phyloP scores from a whole-genome alignment of 1,140 invertebrate genomes.

The Ylistrum balloti region DNA sequence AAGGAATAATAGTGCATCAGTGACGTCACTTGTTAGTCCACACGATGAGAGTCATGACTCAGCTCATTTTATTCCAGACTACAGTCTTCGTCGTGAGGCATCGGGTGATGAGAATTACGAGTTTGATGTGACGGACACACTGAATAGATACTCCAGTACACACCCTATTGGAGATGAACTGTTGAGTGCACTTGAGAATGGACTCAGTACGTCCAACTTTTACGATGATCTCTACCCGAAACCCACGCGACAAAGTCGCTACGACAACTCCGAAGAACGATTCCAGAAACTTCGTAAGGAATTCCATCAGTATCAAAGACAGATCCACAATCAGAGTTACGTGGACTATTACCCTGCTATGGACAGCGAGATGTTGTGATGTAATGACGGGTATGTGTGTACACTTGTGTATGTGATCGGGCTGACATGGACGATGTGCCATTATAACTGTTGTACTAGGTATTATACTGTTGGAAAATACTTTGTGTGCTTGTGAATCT shows the following conservation, averaged over 20 bases:
- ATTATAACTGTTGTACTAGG: neutral
- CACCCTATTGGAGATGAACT: slow-evolving; percentile 62
- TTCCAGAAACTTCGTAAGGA: slow-evolving; percentile 97
- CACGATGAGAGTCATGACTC: slow-evolving; percentile 74
- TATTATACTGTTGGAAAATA: neutral
- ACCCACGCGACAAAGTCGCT: slow-evolving; percentile 84
- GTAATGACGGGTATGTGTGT: neutral
- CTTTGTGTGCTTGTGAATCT: neutral
- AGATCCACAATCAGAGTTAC: slow-evolving; percentile 84
- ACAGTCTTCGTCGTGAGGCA: slow-evolving; percentile 85
- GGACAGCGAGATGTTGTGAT: slow-evolving; percentile 80
- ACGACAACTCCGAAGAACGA: slow-evolving; percentile 87
- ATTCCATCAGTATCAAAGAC: slow-evolving; percentile 94
- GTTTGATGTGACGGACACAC: slow-evolving; percentile 85
- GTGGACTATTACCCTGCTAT: slow-evolving; percentile 62
- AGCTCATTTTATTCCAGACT: slow-evolving; percentile 65
- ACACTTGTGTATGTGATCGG: neutral
- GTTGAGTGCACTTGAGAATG: slow-evolving; percentile 83
- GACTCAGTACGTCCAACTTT: slow-evolving; percentile 63
- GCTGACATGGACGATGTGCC: neutral
- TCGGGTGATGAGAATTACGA: slow-evolving; percentile 98
- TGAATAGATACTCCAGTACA: slow-evolving; percentile 82
- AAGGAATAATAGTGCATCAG: slow-evolving; percentile 62
- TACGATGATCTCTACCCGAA: slow-evolving; percentile 84
- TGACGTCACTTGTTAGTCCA: slow-evolving; percentile 67